Conservation (phyloP, 2,113 vertebrate species). For the Cyprinus carpio region DNA sequence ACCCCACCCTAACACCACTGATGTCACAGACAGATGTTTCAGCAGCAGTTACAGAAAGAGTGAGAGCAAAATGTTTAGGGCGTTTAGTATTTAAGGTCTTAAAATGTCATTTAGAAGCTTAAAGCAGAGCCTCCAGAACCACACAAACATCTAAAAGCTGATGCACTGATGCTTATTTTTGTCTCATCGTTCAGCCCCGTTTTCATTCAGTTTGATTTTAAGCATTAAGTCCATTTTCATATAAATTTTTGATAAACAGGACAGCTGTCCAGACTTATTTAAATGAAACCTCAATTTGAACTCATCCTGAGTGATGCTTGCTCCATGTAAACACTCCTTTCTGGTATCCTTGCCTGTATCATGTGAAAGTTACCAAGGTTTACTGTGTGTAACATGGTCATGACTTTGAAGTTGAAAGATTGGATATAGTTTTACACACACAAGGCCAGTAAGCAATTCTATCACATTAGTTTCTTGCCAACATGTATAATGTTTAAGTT, state of each 20-base stretch:
- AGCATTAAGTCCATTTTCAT: neutral
- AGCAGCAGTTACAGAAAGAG: constrained; percentile 12
- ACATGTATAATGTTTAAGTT: constrained; percentile 7
- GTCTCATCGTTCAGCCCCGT: neutral
- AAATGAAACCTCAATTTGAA: constrained; percentile 7
- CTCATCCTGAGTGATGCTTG: constrained; percentile 1
- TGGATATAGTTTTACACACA: neutral
- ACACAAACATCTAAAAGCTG: constrained; percentile 34
- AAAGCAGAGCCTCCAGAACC: constrained; percentile 33
- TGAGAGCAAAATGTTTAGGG: constrained; percentile 2
- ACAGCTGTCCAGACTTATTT: neutral
- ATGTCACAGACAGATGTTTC: constrained; percentile 43
- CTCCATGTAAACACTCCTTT: neutral
- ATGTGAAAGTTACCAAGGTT: neutral
- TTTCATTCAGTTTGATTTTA: neutral
- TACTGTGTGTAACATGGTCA: neutral
- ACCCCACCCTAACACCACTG: constrained; percentile 17
- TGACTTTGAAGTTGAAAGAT: neutral
- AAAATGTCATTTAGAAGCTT: constrained; percentile 50
- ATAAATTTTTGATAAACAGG: neutral
- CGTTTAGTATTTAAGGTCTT: constrained; percentile 38
- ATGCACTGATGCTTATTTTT: constrained; percentile 17
- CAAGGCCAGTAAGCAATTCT: neutral
- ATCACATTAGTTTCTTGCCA: constrained; percentile 2
- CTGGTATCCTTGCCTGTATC: neutral